Evolutionary conservation across 1,140 invertebrate species (phyloP), one percentile per base, ranked within the genome.

Genomic region (Sinella curviseta): DNA sequence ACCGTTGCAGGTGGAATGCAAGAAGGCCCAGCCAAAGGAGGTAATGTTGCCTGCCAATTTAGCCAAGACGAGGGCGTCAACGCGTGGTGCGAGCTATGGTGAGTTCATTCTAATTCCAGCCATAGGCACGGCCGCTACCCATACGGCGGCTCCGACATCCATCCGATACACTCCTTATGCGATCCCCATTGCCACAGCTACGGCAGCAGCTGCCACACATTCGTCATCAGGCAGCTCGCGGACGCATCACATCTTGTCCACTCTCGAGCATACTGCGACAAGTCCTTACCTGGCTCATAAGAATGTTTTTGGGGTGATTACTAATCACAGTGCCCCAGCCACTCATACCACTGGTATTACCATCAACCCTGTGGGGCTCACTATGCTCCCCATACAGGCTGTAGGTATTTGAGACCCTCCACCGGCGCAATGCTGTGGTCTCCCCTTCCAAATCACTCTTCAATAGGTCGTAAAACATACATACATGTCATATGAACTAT

Each of bases 21-120:
- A 99, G 92, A 98, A 99, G 90, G 97, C 97, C 86, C 97, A 99
- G 88, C 97, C 97, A 78, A 99, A 99, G 91, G 97, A 99, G 91
- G 97, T 99, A 85, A 99, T 99, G 97, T 92, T 98, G 87, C 95
- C 96, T 84, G 93, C 95, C 80, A 96, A 95, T 88, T 88, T 95
- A 89, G 95, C 94, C 85, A 96, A 96, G 91, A 96, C 94, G 87
- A 92, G 95, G 87, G 94, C 94, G 84, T 94, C 94, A 83, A 94
- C 94, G 84, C 92, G 94, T 88, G 94, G 94, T 87, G 93, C 94
- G 89, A 85, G 85, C 82, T 97, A 96, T 92, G 94, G 95, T 97
- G 94, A 96, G 94, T 91, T 94, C 91, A 92, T 94, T 90, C 92
- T 93, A 89, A 91, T 91, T 88, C 88, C 88, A 86, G 88, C 87